phyloP scores from a whole-genome alignment of 2,113 vertebrate genomes.

The Eulacestoma nigropectus region DNA sequence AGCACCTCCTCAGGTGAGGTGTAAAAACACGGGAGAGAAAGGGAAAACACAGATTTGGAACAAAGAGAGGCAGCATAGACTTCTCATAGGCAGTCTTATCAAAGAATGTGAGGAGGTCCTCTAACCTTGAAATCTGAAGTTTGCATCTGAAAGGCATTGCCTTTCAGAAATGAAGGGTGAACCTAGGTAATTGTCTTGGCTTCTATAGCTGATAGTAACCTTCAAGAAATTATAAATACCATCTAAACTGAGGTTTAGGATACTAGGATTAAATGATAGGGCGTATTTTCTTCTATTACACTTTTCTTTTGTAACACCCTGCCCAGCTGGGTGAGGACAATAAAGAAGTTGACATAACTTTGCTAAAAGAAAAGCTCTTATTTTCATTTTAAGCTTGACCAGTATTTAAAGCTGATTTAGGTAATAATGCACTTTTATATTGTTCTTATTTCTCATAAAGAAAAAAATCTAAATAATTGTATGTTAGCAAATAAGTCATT shows the following conservation, averaged over 20 bases:
- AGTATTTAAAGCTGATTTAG: neutral
- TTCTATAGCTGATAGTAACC: neutral
- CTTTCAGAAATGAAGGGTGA: neutral
- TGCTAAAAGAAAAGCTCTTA: neutral
- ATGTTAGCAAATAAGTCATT: neutral
- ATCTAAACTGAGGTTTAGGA: neutral
- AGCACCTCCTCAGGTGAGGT: neutral
- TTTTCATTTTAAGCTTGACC: neutral
- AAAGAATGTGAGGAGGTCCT: neutral
- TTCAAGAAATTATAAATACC: neutral
- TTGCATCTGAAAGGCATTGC: neutral
- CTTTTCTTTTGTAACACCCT: neutral
- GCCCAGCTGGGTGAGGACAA: neutral
- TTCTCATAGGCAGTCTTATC: neutral
- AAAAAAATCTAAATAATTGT: neutral
- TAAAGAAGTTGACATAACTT: neutral
- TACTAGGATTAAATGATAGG: neutral
- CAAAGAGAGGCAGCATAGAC: neutral
- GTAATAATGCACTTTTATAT: neutral
- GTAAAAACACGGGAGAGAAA: neutral
- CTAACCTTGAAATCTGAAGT: neutral
- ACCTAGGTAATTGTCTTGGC: neutral
- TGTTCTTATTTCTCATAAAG: neutral
- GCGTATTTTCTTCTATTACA: neutral
- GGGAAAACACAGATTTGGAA: neutral